phyloP scores from a whole-genome alignment of 2,797 vertebrate species.

The Tragopan temminckii region DNA sequence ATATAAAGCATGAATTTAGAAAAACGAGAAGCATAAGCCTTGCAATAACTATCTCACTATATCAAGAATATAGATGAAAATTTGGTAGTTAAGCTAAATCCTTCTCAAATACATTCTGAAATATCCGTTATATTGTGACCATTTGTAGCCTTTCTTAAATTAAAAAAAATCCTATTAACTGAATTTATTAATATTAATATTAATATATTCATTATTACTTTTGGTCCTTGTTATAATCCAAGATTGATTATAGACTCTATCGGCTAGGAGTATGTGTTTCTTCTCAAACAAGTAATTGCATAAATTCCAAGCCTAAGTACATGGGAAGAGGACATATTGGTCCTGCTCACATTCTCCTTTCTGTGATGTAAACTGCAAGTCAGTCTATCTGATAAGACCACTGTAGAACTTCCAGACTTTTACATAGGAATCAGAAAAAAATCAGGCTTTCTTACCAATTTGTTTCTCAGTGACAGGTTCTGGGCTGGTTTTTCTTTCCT shows the following conservation, averaged over 20 bases:
- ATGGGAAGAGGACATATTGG: background rate
- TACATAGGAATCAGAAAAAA: background rate
- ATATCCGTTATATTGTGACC: background rate
- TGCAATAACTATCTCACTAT: background rate
- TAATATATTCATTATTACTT: background rate
- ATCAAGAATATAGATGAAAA: background rate
- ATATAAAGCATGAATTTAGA: no score
- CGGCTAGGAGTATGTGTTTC: background rate
- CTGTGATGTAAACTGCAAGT: background rate
- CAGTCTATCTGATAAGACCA: background rate
- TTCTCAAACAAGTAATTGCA: background rate
- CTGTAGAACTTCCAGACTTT: background rate
- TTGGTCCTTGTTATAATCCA: no score
- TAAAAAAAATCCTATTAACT: background rate
- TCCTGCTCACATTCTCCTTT: background rate
- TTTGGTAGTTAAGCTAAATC: background rate
- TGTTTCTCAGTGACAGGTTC: rapidly evolving
- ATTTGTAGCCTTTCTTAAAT: background rate
- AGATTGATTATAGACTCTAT: background rate
- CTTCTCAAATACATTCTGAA: background rate
- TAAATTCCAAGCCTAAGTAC: background rate
- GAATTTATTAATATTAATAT: background rate
- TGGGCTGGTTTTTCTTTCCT: background rate
- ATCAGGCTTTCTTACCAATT: background rate
- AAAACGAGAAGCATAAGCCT: background rate